Evolutionary conservation across 1,140 invertebrate species (phyloP).

Genomic region (Pogonus chalceus): DNA sequence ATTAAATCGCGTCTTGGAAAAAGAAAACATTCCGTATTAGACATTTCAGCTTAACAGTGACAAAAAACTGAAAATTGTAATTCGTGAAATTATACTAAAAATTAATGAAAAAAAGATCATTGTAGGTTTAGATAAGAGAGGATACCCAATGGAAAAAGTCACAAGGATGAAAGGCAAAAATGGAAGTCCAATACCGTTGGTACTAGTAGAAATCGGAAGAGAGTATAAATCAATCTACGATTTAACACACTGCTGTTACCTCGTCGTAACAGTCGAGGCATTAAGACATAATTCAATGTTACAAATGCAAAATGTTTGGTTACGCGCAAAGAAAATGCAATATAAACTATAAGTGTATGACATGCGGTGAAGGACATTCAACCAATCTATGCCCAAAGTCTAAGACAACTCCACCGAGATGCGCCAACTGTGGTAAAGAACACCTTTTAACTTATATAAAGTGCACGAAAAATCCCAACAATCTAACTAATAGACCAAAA

Average conservation of each 20-base stretch:
- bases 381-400: conserved; percentile 6
- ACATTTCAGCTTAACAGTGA: no score
- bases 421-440: conserved; percentile 12
- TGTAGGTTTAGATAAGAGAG: background rate
- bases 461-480: no score
- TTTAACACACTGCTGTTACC: background rate
- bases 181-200: background rate
- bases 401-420: conserved; percentile 11
- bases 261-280: background rate
- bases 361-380: conserved; percentile 4
- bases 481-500: no score
- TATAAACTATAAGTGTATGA: conserved; percentile 9
- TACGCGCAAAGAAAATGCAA: conserved; percentile 8
- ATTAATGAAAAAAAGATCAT: background rate
- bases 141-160: conserved; percentile 3
- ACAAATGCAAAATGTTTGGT: background rate
- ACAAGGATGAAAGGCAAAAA: conserved; percentile 8
- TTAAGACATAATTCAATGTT: background rate
- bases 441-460: no score
- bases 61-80: conserved; percentile 11
- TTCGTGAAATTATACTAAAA: background rate
- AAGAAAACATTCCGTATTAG: no score
- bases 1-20: no score
- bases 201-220: conserved; percentile 5
- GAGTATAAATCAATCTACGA: conserved; percentile 9